Evolutionary conservation across 2,888 invertebrate species (phyloP), one percentile per base, ranked within the genome.

Genomic region (Bombyx huttoni): DNA sequence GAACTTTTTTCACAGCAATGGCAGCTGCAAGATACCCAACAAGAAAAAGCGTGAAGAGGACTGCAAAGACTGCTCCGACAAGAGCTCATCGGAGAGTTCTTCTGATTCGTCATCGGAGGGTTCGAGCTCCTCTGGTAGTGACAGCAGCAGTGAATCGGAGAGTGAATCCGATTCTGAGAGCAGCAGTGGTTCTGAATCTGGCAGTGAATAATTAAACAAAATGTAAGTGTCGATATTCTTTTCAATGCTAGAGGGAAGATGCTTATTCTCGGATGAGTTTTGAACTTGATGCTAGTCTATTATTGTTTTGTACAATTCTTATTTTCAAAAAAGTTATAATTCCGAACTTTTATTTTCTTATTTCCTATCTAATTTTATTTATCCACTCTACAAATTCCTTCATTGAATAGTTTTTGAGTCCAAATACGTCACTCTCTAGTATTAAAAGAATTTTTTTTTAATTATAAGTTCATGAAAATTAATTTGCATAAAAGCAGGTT

Each of bases 1-100:
- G 5, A 49, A 14, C 51, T 12, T 7, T 54, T 54, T 13, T 63
- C 61, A 24, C 63, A 85, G 85, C 66, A 75, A 75, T 56, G 80
- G 80, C 7, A 72, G 70, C 56, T 83, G 82, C 72, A 79, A 81
- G 64, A 65, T 82, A 53, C 78, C 84, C 1, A 75, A 67, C 54
- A 85, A 85, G 70, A 85, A 85, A 72, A 84, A 80, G 64, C 75
- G 77, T 46, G 58, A 60, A 1, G 62, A 63, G 0, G 77, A 79
- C 49, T 74, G 80, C 54, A 72, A 68, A 0, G 77, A 81, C 54
- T 70, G 75, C 53, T 81, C 81, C 0, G 74, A 69, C 40, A 73
- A 73, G 51, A 73, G 76, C 55, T 80, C 84, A 0, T 79, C 79
- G 0, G 71, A 64, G 35, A 80, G 78, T 56, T 76, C 76, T 0